Base-by-base conservation (phyloP, 2,113 vertebrate species). In the Cyphomyrus plagiostoma region DNA sequence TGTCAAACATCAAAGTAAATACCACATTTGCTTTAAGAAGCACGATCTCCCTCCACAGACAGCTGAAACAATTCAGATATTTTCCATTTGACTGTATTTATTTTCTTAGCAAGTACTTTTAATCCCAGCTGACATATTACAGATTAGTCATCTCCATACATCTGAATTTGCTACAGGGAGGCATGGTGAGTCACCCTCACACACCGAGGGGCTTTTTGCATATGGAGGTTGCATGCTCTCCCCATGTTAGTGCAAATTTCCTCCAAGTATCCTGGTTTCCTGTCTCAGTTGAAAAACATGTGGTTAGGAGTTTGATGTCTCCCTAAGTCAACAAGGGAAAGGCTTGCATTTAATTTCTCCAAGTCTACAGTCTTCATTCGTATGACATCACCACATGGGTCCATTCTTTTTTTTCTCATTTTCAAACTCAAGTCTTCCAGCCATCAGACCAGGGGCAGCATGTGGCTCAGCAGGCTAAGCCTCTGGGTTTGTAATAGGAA, bases 1-100 rank as follows among this genome's bases (percentile, higher is more conserved):
- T 99, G 92, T 42, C 19, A 35, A 70, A 88, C n/a, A 23, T 2
- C 19, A 30, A 49, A 23, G 17, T 15, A 88, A 88, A 45, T 35
- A 42, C 35, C 74, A 77, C 74, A 77, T 15, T 42, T 39, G 35
- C 74, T 39, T 42, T 39, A 19, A 39, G 74, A 26, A 26, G 30
- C 74, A 77, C 15, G 0, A 77, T 42, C 35, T 9, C 74, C 74
- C 74, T 77, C 74, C 30, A 42, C 15, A 77, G 11, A 42, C 3
- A 39, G 74, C 1, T 19, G 30, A 42, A 42, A 19, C 74, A 19
- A 42, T 35, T 70, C 9, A 74, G 35, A 42, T 42, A 35, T 77
- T 39, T 77, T 42, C 35, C 30, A 35, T 77, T 39, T 42, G 11
- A 10, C 1, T 50, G 15, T 5, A 48, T 86, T 53, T 49, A 42